Conservation (phyloP, 2,797 vertebrate genomes). For the Smutsia temminckii region DNA sequence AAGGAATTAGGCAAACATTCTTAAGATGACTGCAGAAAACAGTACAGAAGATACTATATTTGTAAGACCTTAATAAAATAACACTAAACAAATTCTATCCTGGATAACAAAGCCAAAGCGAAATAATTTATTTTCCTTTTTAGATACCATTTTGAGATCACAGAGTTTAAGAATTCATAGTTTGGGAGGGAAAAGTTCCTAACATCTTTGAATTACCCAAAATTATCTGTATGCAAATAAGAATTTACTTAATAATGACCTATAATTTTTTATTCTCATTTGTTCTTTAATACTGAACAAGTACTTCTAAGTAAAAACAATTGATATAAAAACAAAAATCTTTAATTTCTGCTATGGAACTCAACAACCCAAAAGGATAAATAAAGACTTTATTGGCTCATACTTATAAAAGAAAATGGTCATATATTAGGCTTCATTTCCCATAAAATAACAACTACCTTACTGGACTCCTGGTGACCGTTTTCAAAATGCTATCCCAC, state of each 20-base stretch:
- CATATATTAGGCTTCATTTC: background rate
- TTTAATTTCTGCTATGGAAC: background rate
- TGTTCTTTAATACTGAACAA: background rate
- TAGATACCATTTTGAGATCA: background rate
- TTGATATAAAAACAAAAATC: conserved; percentile 42
- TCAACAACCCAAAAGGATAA: conserved; percentile 43
- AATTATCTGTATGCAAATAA: conserved; percentile 3
- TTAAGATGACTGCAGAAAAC: background rate
- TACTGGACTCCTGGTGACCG: background rate
- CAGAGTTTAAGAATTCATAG: background rate
- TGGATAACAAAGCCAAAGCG: conserved; percentile 13
- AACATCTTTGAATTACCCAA: background rate
- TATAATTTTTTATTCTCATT: conserved; percentile 20
- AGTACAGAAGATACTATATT: background rate
- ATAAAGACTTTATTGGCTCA: background rate
- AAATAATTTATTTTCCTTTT: conserved; percentile 24
- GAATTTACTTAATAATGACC: conserved; percentile 18
- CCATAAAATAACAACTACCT: background rate
- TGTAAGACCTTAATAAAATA: background rate
- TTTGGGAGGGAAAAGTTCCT: background rate
- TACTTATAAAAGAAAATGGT: background rate
- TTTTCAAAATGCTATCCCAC: conserved; percentile 33
- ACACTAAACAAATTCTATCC: conserved; percentile 11
- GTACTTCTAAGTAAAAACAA: conserved; percentile 49
- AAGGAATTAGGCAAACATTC: background rate